Evolutionary conservation across 2,888 invertebrate genomes (phyloP).

Genomic region (Pandemis corylana): DNA sequence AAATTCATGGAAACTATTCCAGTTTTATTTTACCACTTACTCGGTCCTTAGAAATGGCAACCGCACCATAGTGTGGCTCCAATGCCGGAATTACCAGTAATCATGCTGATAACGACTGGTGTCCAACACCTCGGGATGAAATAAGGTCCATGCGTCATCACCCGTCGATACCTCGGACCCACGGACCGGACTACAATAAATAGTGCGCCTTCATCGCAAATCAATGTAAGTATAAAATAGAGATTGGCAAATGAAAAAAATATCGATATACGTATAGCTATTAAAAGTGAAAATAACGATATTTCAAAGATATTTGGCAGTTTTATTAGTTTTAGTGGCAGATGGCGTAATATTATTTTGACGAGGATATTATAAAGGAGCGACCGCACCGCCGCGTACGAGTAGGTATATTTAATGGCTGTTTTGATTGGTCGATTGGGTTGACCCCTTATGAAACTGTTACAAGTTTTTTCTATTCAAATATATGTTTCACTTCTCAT

Average conservation of each 20-base stretch:
- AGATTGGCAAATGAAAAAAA: not conserved
- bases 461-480: too few relatives aligned
- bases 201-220: not conserved
- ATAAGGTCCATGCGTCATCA: constrained; percentile 17
- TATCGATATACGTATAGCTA: too few relatives aligned
- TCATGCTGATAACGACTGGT: constrained; percentile 25
- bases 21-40: constrained; percentile 32
- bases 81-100: constrained; percentile 36
- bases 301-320: too few relatives aligned
- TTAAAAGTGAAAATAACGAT: too few relatives aligned
- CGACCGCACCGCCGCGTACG: too few relatives aligned
- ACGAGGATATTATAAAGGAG: too few relatives aligned
- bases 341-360: too few relatives aligned
- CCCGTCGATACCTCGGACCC: not conserved
- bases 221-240: not conserved
- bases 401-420: too few relatives aligned
- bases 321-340: too few relatives aligned
- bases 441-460: too few relatives aligned
- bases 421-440: too few relatives aligned
- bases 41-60: constrained; percentile 22
- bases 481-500: too few relatives aligned
- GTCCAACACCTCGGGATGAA: constrained; percentile 25
- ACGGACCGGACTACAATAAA: not conserved
- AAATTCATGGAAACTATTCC: constrained; percentile 28
- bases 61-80: constrained; percentile 18